Evolutionary conservation across 2,888 invertebrate genomes (phyloP).

Genomic region (Polyploca ridens): DNA sequence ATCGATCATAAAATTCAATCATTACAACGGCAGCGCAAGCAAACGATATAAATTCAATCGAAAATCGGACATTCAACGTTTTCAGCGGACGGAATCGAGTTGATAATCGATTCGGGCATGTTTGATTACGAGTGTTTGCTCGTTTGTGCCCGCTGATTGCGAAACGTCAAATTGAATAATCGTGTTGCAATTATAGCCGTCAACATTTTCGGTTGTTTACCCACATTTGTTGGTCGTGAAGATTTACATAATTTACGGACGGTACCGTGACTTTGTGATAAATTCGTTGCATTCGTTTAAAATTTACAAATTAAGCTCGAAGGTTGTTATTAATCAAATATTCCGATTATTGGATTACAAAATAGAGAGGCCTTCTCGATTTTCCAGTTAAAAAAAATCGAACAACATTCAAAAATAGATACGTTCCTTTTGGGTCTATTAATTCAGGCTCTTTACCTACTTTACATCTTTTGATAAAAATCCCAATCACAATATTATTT

Average conservation of each 20-base stretch:
- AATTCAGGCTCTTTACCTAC: not conserved
- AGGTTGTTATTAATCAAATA: slow-evolving; percentile 1
- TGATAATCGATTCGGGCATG: slow-evolving; percentile 76
- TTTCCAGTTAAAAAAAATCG: not conserved
- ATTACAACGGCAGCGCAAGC: slow-evolving; percentile 29
- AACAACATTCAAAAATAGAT: slow-evolving; percentile 3
- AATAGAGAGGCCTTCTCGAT: not conserved
- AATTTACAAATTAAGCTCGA: not conserved
- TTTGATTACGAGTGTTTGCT: slow-evolving; percentile 77
- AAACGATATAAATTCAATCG: slow-evolving; percentile 40
- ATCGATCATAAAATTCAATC: slow-evolving; percentile 45
- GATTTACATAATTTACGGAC: slow-evolving; percentile 53
- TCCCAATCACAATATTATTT: slow-evolving; percentile 1
- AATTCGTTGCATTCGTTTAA: slow-evolving; percentile 11
- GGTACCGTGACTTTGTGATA: slow-evolving; percentile 32
- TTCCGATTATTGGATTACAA: not conserved
- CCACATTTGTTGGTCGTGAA: slow-evolving; percentile 53
- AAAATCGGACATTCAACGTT: slow-evolving; percentile 38
- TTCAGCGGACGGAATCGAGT: slow-evolving; percentile 53
- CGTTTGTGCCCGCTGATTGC: slow-evolving; percentile 80
- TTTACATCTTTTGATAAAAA: not conserved
- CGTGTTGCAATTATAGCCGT: slow-evolving; percentile 71
- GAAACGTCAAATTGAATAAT: slow-evolving; percentile 81
- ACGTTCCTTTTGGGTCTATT: not conserved
- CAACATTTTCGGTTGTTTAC: slow-evolving; percentile 63